These are phyloP conservation scores for Lethocerus indicus DNA, from an alignment of 1,140 invertebrate species.

Conservation along the genomic window DNA sequence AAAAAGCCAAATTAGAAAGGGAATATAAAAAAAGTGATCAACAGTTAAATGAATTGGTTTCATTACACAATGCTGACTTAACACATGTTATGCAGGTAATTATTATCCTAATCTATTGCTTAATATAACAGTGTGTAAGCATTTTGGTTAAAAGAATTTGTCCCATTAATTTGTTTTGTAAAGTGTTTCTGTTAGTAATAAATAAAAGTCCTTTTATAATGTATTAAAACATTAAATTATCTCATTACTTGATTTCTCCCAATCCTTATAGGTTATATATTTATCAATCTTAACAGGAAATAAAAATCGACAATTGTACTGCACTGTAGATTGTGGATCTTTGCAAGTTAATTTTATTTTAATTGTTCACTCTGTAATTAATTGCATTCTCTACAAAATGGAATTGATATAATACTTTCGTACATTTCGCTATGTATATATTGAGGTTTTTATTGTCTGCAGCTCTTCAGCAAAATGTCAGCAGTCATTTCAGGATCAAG, in stretches of 20 bases:
- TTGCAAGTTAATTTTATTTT: neutral
- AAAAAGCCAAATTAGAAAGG: slow-evolving; percentile 83
- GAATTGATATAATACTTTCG: no score
- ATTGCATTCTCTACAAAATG: no score
- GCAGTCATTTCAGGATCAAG: slow-evolving; percentile 58
- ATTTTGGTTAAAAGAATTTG: neutral
- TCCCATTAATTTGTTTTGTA: slow-evolving; percentile 1
- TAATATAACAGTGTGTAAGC: neutral
- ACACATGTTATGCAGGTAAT: slow-evolving; percentile 64
- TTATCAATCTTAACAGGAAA: no score
- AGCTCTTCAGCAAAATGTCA: slow-evolving; percentile 70
- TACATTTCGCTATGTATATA: no score
- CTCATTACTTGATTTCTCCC: no score
- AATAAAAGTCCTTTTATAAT: no score
- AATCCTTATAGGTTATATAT: no score
- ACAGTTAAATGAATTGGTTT: slow-evolving; percentile 72
- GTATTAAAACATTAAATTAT: no score
- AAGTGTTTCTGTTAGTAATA: neutral
- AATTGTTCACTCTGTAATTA: neutral
- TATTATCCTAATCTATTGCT: slow-evolving; percentile 3
- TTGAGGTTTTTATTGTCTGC: slow-evolving; percentile 15
- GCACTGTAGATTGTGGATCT: neutral
- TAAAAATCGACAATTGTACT: no score
- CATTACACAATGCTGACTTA: slow-evolving; percentile 73
- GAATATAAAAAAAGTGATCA: slow-evolving; percentile 85